Percentiles rank a stretch among this genome's conserved stretches.
Evolutionary conservation across 2,888 invertebrate species (phyloP).

Genomic region (Glyphotaelius pellucidus): DNA sequence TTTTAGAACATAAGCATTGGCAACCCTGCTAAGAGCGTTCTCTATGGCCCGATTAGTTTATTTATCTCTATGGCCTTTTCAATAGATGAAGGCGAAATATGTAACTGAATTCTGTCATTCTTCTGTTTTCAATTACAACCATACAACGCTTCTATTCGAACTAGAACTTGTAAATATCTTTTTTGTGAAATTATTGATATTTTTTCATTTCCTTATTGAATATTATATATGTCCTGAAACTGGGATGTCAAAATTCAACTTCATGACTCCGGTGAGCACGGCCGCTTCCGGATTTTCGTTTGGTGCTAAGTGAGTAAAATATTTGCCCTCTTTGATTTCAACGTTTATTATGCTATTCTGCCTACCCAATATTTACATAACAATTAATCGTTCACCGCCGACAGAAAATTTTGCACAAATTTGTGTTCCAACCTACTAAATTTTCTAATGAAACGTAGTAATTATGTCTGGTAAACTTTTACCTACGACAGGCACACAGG

Average conservation of each 20-base stretch:
- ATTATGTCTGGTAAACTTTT: too few species aligned
- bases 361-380: not conserved
- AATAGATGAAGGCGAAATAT: too few species aligned
- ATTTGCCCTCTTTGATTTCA: not conserved
- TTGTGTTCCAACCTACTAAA: not conserved
- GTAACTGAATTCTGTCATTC: not conserved
- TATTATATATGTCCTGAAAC: not conserved
- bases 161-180: not conserved
- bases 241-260: conserved; percentile 70
- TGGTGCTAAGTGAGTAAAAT: conserved; percentile 68
- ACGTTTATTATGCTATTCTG: not conserved
- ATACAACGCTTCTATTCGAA: not conserved
- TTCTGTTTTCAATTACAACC: not conserved
- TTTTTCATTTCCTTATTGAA: not conserved
- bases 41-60: too few species aligned
- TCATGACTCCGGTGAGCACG: conserved; percentile 75
- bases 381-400: not conserved
- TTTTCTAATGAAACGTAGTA: not conserved
- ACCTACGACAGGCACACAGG: too few species aligned
- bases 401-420: not conserved
- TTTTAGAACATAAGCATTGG: too few species aligned
- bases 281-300: conserved; percentile 76
- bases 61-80: too few species aligned
- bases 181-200: not conserved
- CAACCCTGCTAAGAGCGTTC: too few species aligned